Evolutionary conservation across 2,113 vertebrate genomes (phyloP), one percentile per base, ranked within the genome.

Genomic region (Pycnonotus jocosus): DNA sequence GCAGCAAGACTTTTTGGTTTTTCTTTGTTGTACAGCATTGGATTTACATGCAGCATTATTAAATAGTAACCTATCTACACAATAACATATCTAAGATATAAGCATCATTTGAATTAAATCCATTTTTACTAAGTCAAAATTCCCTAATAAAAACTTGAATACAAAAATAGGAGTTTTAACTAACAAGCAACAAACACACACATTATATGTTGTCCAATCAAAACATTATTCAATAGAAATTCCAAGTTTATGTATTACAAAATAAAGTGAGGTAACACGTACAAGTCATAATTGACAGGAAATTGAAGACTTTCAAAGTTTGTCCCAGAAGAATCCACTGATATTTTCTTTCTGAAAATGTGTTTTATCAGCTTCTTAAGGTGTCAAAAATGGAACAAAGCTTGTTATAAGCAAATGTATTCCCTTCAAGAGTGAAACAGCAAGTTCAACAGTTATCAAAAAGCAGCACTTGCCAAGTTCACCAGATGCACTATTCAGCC

Each of bases 141-240:
- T 56, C 68, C 66, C 83, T 58, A 88, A 76, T 54, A 96, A 96
- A 94, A 96, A 86, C 38, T 35, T 90, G 54, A 91, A 96, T 96
- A 96, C 88, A 97, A 98, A 97, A 97, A 66, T 54, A 93, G 14
- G 80, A 86, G 84, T 93, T 90, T 95, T 87, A 88, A 96, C 30
- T 7, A 96, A 92, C 73, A 94, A 77, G 23, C 83, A 94, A 93
- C 47, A 80, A 93, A 92, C 60, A 94, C 71, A 61, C 47, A 94
- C 19, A 66, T 65, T 35, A 47, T n/a, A 72, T 87, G 86, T 68
- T 74, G 25, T 95, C 71, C 88, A 73, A 86, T 95, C n/a, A 58
- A 96, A 97, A 96, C 42, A 86, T 38, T 54, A 82, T 21, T 81
- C 31, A 91, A 57, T 28, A 85, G 35, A 92, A 95, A 93, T 61